These are phyloP conservation scores for Ochotona curzoniae DNA, from an alignment of 2,113 vertebrate genomes.

Conservation along the genomic window DNA sequence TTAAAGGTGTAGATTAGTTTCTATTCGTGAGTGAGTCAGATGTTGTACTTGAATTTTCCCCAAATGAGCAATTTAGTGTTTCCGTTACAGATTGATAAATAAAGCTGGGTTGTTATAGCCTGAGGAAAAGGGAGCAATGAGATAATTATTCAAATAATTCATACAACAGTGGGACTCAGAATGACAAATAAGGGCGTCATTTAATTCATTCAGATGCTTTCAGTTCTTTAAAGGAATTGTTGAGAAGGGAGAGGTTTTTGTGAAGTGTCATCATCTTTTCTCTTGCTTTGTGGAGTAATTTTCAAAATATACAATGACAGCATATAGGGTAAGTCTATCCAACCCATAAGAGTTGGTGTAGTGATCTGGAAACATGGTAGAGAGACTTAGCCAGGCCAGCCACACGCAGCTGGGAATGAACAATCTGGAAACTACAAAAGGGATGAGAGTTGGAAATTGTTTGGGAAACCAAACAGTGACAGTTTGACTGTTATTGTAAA, in stretches of 20 bases:
- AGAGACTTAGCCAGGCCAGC: not conserved
- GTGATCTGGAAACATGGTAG: no score
- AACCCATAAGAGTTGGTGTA: not conserved
- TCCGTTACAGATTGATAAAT: not conserved
- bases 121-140: not conserved
- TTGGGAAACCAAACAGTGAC: not conserved
- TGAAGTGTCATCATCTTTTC: not conserved
- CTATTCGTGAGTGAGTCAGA: not conserved
- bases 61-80: not conserved
- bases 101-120: not conserved
- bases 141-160: not conserved
- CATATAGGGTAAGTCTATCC: not conserved
- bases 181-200: not conserved
- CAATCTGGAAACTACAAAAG: not conserved
- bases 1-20: not conserved
- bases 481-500: not conserved
- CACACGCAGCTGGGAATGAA: not conserved
- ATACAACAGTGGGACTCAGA: not conserved
- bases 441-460: accelerated
- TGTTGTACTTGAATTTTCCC: not conserved
- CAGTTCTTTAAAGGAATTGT: not conserved
- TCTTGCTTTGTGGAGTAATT: not conserved
- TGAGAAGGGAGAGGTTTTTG: not conserved
- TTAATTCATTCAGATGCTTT: constrained; percentile 40
- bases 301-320: not conserved